Base-by-base conservation (phyloP, 2,113 vertebrate species). In the Poeciliopsis retropinna region DNA sequence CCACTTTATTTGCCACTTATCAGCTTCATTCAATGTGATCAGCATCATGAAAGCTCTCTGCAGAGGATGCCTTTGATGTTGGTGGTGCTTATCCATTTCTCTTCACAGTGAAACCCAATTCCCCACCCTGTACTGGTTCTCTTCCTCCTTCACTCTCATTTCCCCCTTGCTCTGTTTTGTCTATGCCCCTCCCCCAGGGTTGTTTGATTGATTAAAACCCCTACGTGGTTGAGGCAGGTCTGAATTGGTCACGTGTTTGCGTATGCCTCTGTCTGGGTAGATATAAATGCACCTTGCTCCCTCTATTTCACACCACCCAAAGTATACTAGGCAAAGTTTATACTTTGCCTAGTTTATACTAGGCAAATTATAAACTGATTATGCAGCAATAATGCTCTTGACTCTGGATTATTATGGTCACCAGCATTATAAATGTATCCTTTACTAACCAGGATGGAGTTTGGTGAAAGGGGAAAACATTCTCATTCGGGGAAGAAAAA, bases 21-120 rank as follows among this genome's bases (percentile, higher is more conserved):
- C 37, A 81, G 75, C 84, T 88, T 92, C 85, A 91, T 94, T 92
- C 92, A 85, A 85, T 82, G 82, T 82, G 85, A 92, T 94, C 92
- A 89, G 79, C 83, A 83, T 89, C 82, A 78, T 83, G 60, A 73
- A 85, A 75, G 80, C 82, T 78, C 74, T 90, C 80, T 77, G 70
- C 85, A 80, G 82, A 84, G 77, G 65, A 71, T 65, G 47, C 62
- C 86, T 92, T 92, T 94, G 85, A 94, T 88, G 85, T 88, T 73
- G 27, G 41, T 57, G 69, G 68, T 72, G 70, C 71, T 87, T 73
- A 73, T 85, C 75, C 22, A 22, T 60, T 79, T 32, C 32, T 72
- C 81, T 83, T 57, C 67, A 57, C 57, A 31, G 57, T 78, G 76
- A 83, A 89, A 89, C 68, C 25, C 22, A 57, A 84, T 75, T 72